Conservation (phyloP, 2,113 vertebrate genomes). For the Corydoras maculifer region DNA sequence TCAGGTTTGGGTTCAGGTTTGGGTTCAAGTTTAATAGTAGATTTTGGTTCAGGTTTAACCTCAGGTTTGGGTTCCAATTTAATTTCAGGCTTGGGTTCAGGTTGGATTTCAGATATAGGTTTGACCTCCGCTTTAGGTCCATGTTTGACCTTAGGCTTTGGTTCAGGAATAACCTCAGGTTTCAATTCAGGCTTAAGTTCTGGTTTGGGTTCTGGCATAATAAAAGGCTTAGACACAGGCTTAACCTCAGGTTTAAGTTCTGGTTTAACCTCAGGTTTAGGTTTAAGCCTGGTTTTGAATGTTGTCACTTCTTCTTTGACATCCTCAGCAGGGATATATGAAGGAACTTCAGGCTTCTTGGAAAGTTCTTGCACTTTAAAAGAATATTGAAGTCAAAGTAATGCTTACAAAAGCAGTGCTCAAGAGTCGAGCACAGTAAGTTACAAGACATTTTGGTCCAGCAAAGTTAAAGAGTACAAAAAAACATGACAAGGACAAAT, state of each 20-base stretch:
- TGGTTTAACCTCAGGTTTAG: background rate
- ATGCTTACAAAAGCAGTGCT: slow-evolving; percentile 23
- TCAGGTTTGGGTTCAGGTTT: background rate
- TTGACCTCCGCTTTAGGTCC: slow-evolving; percentile 41
- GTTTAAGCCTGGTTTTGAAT: background rate
- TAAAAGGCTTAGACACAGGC: too few relatives aligned
- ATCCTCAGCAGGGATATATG: slow-evolving; percentile 49
- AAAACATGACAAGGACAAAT: background rate
- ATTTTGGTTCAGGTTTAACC: slow-evolving; percentile 11
- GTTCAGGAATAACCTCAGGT: background rate
- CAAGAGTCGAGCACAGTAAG: slow-evolving; percentile 22
- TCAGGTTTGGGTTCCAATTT: slow-evolving; percentile 24
- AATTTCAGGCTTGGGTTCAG: slow-evolving; percentile 40
- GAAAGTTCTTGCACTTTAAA: slow-evolving; percentile 70
- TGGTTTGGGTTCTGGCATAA: slow-evolving; percentile 9
- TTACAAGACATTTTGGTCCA: background rate
- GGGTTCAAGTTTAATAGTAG: background rate
- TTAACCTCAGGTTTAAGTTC: slow-evolving; percentile 1
- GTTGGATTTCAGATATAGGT: slow-evolving; percentile 36
- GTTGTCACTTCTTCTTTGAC: slow-evolving; percentile 49
- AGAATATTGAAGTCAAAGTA: slow-evolving; percentile 46
- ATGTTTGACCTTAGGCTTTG: background rate
- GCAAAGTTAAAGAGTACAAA: background rate
- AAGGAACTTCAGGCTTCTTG: slow-evolving; percentile 65
- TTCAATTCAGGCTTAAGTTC: background rate